Base-by-base conservation (phyloP, 2,797 vertebrate genomes). In the Paedocypris micromegethes region DNA sequence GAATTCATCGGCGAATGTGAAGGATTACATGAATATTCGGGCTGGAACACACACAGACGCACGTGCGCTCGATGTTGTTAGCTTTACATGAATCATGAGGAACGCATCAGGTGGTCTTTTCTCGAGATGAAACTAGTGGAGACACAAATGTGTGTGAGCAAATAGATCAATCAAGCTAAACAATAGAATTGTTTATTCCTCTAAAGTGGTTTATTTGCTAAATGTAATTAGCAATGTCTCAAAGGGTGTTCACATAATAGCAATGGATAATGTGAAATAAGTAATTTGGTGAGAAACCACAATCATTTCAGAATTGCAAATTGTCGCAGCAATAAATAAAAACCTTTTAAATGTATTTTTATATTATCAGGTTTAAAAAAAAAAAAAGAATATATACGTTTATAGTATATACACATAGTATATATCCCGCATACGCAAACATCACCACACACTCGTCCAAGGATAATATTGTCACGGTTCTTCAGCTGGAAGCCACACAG, bases 141-240 rank as follows among this genome's bases (percentile, higher is more conserved):
- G 8, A 58, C 41, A 54, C 64, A 55, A 74, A 66, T 65, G 6
- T 48, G 67, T 65, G 6, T 48, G 66, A 68, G 61, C 46, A 61
- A 68, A 64, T 6, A 66, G 44, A 41, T 68, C 60, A 53, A 46
- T 68, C 57, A 5, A 23, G 23, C 23, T 1, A 1, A 55, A 70
- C 58, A 56, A 58, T 63, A 64, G 5, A 71, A 62, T 66, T 43
- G 9, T 9, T 50, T 65, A 51, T 43, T 59, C 45, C 55, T 38
- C 44, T 41, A 55, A 38, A 41, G 39, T 55, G 49, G 71, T 69
- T 77, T 77, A 72, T 72, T 77, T 75, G 55, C 53, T 74, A 45
- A 58, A 68, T 39, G 46, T 68, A 74, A 74, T 62, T 64, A 74
- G 7, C 72, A 61, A 59, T 51, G 51, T 50, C 53, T 9, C 3